Percentiles rank a stretch among this genome's conserved stretches.
Evolutionary conservation across 2,113 vertebrate species (phyloP).

Genomic region (Antechinus stuartii): DNA sequence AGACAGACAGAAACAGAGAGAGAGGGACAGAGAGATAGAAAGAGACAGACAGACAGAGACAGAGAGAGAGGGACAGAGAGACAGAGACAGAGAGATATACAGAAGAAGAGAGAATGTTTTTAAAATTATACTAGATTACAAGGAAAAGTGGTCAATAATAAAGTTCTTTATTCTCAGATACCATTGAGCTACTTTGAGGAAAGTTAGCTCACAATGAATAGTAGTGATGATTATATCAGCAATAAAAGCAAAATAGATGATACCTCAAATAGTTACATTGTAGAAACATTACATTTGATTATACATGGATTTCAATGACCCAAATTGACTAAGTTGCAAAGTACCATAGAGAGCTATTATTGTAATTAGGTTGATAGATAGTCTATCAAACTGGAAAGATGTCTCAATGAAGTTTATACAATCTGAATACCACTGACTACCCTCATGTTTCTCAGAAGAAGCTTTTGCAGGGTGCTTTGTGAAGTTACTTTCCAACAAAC

Average conservation of each 20-base stretch:
- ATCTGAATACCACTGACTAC: constrained; percentile 53
- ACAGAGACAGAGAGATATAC: background rate
- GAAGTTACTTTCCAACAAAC: constrained; percentile 71
- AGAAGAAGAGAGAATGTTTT: too few relatives aligned
- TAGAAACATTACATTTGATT: background rate
- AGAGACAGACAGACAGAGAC: too few relatives aligned
- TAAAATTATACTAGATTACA: background rate
- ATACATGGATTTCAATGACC: background rate
- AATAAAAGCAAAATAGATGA: constrained; percentile 1
- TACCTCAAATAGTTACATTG: background rate
- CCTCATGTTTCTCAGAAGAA: constrained; percentile 39
- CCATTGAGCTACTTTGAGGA: background rate
- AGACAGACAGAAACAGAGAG: too few relatives aligned
- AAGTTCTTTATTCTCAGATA: constrained; percentile 27
- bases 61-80: background rate
- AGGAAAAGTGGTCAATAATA: constrained; percentile 9
- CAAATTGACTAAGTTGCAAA: background rate
- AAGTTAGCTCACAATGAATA: constrained; percentile 48
- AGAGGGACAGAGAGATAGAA: background rate
- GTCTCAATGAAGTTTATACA: constrained; percentile 32
- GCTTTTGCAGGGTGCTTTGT: constrained; percentile 67
- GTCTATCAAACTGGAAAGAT: constrained; percentile 26
- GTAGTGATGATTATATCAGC: background rate
- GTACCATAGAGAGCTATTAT: background rate
- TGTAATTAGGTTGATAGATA: background rate